Evolutionary conservation across 2,888 invertebrate genomes (phyloP).

Genomic region (Xanthorhoe spadicearia): DNA sequence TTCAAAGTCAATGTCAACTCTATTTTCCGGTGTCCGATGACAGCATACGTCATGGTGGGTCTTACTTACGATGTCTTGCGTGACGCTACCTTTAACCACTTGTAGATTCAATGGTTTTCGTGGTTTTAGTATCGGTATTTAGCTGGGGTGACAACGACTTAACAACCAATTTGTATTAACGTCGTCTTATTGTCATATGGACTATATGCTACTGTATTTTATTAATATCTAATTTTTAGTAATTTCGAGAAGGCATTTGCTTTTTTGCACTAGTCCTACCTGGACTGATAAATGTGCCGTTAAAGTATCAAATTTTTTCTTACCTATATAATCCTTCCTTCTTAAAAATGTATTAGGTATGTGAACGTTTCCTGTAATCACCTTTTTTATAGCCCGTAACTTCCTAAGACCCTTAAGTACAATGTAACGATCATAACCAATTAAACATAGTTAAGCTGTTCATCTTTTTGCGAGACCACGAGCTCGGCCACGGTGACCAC

Average conservation of each 20-base stretch:
- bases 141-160: neutral
- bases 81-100: constrained; percentile 53
- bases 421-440: constrained; percentile 30
- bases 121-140: constrained; percentile 9
- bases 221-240: too few species aligned
- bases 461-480: constrained; percentile 35
- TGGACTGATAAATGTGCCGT: too few species aligned
- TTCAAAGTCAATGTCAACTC: constrained; percentile 65
- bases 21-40: constrained; percentile 51
- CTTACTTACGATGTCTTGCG: constrained; percentile 68
- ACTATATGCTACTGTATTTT: neutral
- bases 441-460: constrained; percentile 11
- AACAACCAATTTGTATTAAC: neutral
- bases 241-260: too few species aligned
- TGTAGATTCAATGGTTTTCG: constrained; percentile 25
- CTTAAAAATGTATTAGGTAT: neutral
- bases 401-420: neutral
- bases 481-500: constrained; percentile 42
- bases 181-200: neutral
- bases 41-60: constrained; percentile 69
- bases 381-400: neutral
- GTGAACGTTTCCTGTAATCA: neutral
- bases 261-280: too few species aligned
- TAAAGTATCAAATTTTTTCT: neutral
- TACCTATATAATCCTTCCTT: neutral